Base-by-base conservation (phyloP, 2,797 vertebrate genomes). In the Sebastes minor region DNA sequence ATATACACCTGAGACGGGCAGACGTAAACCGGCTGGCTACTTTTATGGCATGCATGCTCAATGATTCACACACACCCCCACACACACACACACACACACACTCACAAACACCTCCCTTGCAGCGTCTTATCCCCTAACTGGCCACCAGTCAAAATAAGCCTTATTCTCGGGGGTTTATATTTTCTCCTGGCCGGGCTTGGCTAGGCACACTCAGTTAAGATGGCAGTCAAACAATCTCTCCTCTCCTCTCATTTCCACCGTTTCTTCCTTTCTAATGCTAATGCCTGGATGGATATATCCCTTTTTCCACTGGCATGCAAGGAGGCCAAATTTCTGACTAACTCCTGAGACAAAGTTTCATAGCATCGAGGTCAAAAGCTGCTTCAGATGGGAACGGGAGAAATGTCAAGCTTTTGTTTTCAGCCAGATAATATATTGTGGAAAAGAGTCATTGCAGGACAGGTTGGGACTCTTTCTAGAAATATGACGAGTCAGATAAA, bases 91-190 rank as follows among this genome's bases (percentile, higher is more conserved):
- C 23, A n/a, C n/a, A n/a, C 71, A 76, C 65, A 42, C 52, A 72
- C 66, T 83, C 82, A 71, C 52, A 87, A 79, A 86, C 82, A 85
- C 87, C 74, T 86, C 74, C 80, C 74, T 77, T 83, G 67, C 77
- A 85, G 86, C 62, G 74, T 87, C 91, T 94, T 89, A 94, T 94
- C 91, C 91, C 72, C 85, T 86, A 84, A 93, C 92, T 94, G 94
- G 94, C 94, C 92, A 93, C 91, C 86, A 93, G 89, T 93, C 92
- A 93, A 93, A 94, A 93, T 95, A 93, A 93, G 92, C 90, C 91
- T 90, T 90, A 91, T 91, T 92, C 91, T 91, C 90, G 23, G 73
- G 86, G 87, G 92, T 92, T 92, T 93, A 91, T 91, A 85, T 91
- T 89, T 91, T 89, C 91, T 91, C 84, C 90, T 88, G 87, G 84